Percentiles rank a stretch among this genome's conserved stretches.
These are phyloP conservation scores for Melanostigma gelatinosum DNA, from an alignment of 2,113 vertebrate species.

Conservation along the genomic window DNA sequence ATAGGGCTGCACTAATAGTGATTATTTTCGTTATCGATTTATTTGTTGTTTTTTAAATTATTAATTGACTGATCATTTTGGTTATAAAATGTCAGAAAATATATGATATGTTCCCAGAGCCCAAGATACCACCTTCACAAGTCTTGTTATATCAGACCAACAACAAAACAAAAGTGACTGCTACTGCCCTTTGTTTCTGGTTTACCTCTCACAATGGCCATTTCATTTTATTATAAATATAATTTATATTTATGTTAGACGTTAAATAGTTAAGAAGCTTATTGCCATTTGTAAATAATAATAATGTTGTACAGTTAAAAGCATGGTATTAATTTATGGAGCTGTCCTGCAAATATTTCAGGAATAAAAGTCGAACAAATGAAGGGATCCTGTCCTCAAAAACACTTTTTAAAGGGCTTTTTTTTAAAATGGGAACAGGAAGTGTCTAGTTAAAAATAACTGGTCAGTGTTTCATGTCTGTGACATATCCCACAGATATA, in stretches of 20 bases:
- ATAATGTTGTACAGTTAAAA: not conserved
- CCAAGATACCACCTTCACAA: not conserved
- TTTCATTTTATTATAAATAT: not conserved
- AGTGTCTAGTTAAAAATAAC: not conserved
- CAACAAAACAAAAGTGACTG: not conserved
- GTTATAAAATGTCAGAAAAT: not conserved
- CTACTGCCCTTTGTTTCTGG: no score
- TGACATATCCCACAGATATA: not conserved
- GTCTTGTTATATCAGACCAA: not conserved
- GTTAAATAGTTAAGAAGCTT: not conserved
- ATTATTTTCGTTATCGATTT: not conserved
- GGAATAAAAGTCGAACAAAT: not conserved
- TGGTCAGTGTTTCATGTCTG: not conserved
- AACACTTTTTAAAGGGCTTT: not conserved
- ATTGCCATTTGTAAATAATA: not conserved
- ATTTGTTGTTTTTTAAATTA: not conserved
- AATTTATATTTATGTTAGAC: not conserved
- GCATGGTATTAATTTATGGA: no score
- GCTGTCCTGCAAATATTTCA: not conserved
- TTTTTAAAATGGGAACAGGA: not conserved
- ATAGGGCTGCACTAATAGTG: not conserved
- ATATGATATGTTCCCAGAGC: not conserved
- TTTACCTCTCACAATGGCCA: no score
- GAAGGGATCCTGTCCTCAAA: not conserved
- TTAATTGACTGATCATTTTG: not conserved